phyloP scores from a whole-genome alignment of 2,888 invertebrate species.

The Amphipoea oculea region DNA sequence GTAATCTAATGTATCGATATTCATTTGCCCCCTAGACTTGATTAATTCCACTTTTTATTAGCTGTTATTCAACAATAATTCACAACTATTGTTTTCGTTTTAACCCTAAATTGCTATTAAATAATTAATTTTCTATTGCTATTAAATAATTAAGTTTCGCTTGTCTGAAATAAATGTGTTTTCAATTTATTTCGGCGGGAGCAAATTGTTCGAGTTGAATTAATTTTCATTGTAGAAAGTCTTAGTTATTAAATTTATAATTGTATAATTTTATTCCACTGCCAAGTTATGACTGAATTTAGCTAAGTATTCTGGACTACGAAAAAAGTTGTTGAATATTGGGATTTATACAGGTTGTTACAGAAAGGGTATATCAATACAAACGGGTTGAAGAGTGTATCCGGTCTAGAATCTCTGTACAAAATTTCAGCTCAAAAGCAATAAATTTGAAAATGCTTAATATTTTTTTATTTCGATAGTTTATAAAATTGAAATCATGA shows the following conservation, averaged over 20 bases:
- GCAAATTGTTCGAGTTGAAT: constrained; percentile 29
- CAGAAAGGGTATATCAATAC: too few species aligned
- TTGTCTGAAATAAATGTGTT: constrained; percentile 38
- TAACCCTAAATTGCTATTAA: constrained; percentile 38
- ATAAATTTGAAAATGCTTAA: too few species aligned
- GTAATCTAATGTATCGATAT: background rate
- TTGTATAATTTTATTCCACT: constrained; percentile 2
- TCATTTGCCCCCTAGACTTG: background rate
- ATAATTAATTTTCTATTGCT: constrained; percentile 43
- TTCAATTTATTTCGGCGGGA: constrained; percentile 45
- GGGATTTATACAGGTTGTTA: too few species aligned
- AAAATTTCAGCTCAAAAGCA: too few species aligned
- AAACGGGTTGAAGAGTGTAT: too few species aligned
- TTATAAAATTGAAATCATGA: too few species aligned
- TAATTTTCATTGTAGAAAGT: constrained; percentile 22
- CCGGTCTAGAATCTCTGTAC: too few species aligned
- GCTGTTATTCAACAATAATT: constrained; percentile 14
- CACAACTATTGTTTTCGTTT: constrained; percentile 24
- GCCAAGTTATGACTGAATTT: constrained; percentile 7
- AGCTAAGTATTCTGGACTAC: background rate
- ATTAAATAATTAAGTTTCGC: constrained; percentile 40
- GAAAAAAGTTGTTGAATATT: background rate
- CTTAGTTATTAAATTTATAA: background rate
- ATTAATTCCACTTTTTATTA: constrained; percentile 7
- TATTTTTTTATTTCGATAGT: too few species aligned